Evolutionary conservation across 1,140 invertebrate species (phyloP).

Genomic region (Aphelinus certus): DNA sequence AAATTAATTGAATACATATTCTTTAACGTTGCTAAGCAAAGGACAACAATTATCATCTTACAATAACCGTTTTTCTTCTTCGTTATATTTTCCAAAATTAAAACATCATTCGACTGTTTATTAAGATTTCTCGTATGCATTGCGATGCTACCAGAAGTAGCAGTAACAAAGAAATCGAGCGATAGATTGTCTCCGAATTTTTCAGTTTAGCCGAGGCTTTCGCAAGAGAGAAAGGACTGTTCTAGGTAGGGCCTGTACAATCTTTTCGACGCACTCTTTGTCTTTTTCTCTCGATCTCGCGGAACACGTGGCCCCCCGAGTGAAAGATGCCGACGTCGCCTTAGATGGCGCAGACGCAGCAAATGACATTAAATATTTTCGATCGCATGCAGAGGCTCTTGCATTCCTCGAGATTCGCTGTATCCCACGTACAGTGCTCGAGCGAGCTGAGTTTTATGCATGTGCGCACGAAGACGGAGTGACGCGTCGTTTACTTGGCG

Average conservation of each 20-base stretch:
- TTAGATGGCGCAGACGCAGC: background rate
- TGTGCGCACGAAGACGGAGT: background rate
- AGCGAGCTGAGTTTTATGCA: background rate
- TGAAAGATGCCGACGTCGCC: background rate
- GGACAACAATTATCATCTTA: no score
- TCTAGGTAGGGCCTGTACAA: background rate
- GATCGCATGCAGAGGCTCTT: background rate
- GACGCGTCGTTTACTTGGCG: background rate
- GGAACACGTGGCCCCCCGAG: background rate
- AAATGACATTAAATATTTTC: background rate
- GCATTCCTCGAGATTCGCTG: background rate
- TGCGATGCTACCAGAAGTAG: no score
- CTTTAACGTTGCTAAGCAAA: no score
- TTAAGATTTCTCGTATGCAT: no score
- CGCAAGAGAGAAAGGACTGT: slow-evolving; percentile 48
- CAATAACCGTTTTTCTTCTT: no score
- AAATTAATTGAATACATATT: no score
- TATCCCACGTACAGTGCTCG: background rate
- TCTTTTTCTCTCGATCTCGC: slow-evolving; percentile 1
- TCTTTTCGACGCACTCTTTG: background rate
- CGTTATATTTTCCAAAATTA: no score
- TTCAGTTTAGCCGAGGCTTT: slow-evolving; percentile 17
- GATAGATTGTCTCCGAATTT: no score
- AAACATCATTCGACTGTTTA: no score
- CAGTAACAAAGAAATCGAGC: no score